Percentiles rank a stretch among this genome's conserved stretches.
phyloP scores from a whole-genome alignment of 2,888 invertebrate species.

The Caenorhabditis virilis region DNA sequence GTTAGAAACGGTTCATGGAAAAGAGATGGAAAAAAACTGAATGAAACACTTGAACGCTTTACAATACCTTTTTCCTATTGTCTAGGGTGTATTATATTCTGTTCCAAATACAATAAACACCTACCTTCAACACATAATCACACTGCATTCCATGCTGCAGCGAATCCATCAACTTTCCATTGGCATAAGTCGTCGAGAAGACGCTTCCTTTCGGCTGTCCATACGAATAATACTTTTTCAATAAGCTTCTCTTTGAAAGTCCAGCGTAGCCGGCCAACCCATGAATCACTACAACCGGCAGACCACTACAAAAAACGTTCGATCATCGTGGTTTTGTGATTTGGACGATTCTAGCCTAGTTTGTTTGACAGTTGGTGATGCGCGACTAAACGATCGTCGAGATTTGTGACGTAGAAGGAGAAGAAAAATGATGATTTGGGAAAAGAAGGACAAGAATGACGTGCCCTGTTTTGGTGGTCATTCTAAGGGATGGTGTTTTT shows the following conservation, averaged over 20 bases:
- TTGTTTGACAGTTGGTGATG: not conserved
- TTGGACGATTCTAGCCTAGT: not conserved
- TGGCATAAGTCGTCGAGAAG: conserved; percentile 35
- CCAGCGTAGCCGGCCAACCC: conserved; percentile 38
- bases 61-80: too few species aligned
- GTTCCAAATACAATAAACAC: conserved; percentile 5
- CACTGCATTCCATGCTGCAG: conserved; percentile 41
- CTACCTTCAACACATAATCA: conserved; percentile 39
- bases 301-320: conserved; percentile 13
- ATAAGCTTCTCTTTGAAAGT: conserved; percentile 27
- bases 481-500: too few species aligned
- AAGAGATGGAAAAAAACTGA: too few species aligned
- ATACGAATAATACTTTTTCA: conserved; percentile 37
- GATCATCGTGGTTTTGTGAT: not conserved
- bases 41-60: too few species aligned
- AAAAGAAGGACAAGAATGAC: not conserved
- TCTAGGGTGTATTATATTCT: too few species aligned
- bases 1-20: too few species aligned
- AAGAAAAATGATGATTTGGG: too few species aligned
- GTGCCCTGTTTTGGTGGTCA: not conserved
- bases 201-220: conserved; percentile 40
- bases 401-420: not conserved
- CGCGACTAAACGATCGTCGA: not conserved
- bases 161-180: conserved; percentile 37
- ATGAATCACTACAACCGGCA: conserved; percentile 34